A percentile compares a stretch with the other conserved stretches of the same genome.
Evolutionary conservation across 35 echinoderm and acorn worm genomes (phyloP).

Genomic region (Nesometra sesokonis): DNA sequence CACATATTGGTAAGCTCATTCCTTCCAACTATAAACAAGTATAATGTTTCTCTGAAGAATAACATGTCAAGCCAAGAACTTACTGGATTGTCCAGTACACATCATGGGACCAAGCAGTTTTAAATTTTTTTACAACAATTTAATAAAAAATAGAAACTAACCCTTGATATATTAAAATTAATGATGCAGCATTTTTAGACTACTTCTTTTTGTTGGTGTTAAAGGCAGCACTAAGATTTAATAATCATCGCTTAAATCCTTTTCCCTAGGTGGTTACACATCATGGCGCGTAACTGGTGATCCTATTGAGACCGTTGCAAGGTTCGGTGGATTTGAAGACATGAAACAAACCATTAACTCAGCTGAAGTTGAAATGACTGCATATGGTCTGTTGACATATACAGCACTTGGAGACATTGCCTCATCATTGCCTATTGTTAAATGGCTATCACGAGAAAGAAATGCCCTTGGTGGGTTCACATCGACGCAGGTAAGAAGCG

Average conservation of each 20-base stretch:
- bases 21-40: no score
- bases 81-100: no score
- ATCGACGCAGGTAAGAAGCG: conserved; percentile 77
- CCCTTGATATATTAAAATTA: neutral
- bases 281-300: conserved; percentile 83
- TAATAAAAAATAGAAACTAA: neutral
- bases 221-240: no score
- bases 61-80: no score
- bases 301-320: conserved; percentile 63
- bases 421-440: conserved; percentile 84
- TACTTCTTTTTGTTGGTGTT: no score
- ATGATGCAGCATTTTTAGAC: no score
- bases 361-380: conserved; percentile 96
- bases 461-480: conserved; percentile 90
- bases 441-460: conserved; percentile 92
- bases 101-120: no score
- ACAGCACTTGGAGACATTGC: conserved; percentile 79
- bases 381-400: conserved; percentile 81
- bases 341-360: conserved; percentile 75
- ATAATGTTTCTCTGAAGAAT: no score
- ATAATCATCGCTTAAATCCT: no score
- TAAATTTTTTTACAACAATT: no score
- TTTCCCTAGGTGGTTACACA: conserved; percentile 52
- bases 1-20: no score
- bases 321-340: conserved; percentile 40